These are phyloP conservation scores for Itoplectis maculator DNA, from an alignment of 2,888 invertebrate genomes.

Conservation along the genomic window DNA sequence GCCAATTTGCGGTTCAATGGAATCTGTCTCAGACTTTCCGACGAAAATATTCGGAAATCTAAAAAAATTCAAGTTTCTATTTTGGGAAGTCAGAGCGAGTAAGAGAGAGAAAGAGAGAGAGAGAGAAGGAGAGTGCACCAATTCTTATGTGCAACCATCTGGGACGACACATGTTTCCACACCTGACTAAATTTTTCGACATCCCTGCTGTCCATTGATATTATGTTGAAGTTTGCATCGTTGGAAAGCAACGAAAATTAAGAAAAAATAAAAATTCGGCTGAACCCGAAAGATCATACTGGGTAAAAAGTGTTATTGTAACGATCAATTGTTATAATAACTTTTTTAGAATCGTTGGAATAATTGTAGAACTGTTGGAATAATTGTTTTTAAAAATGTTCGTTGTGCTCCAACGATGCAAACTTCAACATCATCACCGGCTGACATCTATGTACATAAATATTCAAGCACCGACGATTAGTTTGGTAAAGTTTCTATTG, in stretches of 20 bases:
- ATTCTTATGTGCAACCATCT: constrained; percentile 35
- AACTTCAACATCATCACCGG: not conserved
- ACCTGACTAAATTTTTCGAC: not conserved
- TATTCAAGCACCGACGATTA: constrained; percentile 27
- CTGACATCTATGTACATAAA: constrained; percentile 28
- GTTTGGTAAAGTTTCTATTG: not conserved
- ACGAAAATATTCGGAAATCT: not conserved
- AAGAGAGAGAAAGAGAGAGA: not conserved
- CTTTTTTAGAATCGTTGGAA: no score
- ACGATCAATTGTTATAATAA: no score
- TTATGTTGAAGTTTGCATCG: no score
- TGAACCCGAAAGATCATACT: no score
- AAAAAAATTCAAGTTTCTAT: not conserved
- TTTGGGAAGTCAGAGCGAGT: not conserved
- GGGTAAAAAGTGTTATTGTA: no score
- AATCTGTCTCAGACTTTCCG: not conserved
- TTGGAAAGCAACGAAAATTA: no score
- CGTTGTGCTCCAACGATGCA: no score
- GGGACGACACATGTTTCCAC: constrained; percentile 40
- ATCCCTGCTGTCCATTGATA: not conserved
- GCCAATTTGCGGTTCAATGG: not conserved
- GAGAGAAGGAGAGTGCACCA: not conserved
- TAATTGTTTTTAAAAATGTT: no score
- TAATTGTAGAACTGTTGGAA: no score
- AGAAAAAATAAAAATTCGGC: no score